Percentiles rank a stretch among this genome's conserved stretches.
Conservation (phyloP, 2,797 vertebrate genomes). For the Garrulus glandarius region DNA sequence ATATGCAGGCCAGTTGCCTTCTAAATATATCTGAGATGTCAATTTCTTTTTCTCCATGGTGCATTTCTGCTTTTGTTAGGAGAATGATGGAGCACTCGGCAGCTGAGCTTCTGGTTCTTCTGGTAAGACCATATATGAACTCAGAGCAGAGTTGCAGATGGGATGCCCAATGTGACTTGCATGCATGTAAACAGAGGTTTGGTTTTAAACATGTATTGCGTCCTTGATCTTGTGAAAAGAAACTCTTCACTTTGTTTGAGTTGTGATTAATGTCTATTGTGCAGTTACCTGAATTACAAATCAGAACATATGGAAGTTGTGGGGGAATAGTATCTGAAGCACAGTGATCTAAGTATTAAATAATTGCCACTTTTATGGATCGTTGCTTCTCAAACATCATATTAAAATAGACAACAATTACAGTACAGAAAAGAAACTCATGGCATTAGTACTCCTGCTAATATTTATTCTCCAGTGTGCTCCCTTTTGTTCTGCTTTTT, state of each 20-base stretch:
- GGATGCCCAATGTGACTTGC: background rate
- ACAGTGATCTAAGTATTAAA: background rate
- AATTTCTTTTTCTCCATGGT: background rate
- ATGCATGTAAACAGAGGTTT: background rate
- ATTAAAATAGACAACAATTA: background rate
- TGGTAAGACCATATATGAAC: background rate
- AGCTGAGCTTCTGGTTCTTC: background rate
- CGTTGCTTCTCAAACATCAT: background rate
- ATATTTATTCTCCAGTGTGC: background rate
- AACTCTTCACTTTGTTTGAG: background rate
- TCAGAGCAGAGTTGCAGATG: background rate
- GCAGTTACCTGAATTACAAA: background rate
- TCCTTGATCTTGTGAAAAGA: background rate
- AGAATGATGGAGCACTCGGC: background rate
- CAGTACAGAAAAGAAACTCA: background rate
- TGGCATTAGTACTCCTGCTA: background rate
- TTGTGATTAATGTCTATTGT: background rate
- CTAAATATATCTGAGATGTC: background rate
- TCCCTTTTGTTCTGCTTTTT: background rate
- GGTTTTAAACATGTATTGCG: background rate
- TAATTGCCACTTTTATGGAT: constrained; percentile 6
- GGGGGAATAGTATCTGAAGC: background rate
- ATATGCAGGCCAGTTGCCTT: background rate
- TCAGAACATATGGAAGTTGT: background rate
- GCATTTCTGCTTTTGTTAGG: background rate